Conservation (phyloP, 2,888 invertebrate genomes). For the Blastobasis lacticolella region DNA sequence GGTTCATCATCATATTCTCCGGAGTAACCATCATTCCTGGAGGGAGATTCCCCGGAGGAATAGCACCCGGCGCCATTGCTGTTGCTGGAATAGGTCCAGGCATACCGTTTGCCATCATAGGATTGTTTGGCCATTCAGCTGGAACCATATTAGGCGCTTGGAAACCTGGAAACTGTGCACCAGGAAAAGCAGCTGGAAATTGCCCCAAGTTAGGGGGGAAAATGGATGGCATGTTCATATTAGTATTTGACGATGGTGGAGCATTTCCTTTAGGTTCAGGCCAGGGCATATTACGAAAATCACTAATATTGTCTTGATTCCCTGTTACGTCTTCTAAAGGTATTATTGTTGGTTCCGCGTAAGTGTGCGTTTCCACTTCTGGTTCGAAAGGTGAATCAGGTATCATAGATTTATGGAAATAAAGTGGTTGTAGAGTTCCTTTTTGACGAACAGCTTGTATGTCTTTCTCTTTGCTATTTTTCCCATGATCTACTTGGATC, state of each 20-base stretch:
- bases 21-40: constrained; percentile 63
- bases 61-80: constrained; percentile 40
- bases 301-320: constrained; percentile 85
- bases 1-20: constrained; percentile 65
- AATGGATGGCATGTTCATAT: constrained; percentile 52
- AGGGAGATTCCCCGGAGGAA: constrained; percentile 45
- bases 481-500: constrained; percentile 79
- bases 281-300: constrained; percentile 85
- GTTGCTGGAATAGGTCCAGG: constrained; percentile 43
- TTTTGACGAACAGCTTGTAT: constrained; percentile 92
- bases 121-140: constrained; percentile 54
- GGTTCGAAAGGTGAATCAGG: constrained; percentile 92
- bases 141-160: constrained; percentile 53
- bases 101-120: constrained; percentile 49
- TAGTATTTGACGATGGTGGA: constrained; percentile 42
- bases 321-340: constrained; percentile 92
- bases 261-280: constrained; percentile 85
- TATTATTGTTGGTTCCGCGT: constrained; percentile 86
- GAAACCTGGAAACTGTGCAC: constrained; percentile 63
- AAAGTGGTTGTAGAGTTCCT: constrained; percentile 85
- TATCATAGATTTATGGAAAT: constrained; percentile 86
- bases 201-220: constrained; percentile 60
- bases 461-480: constrained; percentile 89
- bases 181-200: constrained; percentile 63
- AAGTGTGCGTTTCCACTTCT: constrained; percentile 85